Evolutionary conservation across 37 sponge, comb jelly and placozoan species (phyloP), one percentile per base, ranked within the genome.

Genomic region (Cladorhizidae sp.): DNA sequence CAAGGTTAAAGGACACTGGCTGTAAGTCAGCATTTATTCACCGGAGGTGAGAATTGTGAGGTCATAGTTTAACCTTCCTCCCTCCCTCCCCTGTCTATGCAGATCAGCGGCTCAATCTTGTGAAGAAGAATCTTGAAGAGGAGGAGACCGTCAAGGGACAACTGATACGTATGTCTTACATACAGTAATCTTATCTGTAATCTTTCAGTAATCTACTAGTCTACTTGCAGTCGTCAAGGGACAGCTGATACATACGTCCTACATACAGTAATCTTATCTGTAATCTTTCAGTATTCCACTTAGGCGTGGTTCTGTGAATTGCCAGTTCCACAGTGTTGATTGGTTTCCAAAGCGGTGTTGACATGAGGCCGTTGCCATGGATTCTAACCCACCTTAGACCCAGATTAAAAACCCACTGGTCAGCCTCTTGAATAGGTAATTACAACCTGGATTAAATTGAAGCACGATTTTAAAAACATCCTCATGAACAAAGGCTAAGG

Each of bases 1-100:
- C 77, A 25, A 59, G 86, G 29, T 82, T 97, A 33, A 97, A 92
- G 71, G 98, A 97, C 89, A 92, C 90, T 52, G 98, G 98, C 84
- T 97, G 98, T 97, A 65, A 93, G 97, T 83, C 9, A 31, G 38
- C 20, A 58, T 12, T 45, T 45, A 9, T 45, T 45, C 9, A 45
- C 49, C 9, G 5, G 49, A 45, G 49, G 9, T 45, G 8, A 12
- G 9, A 5, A 45, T 12, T 45, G 9, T 5, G 5, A 45, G 49
- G 5, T 45, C 8, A 45, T 45, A 9, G 49, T 45, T 45, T 45
- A 9, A 12, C 9, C 49, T 12, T 45, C 9, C 57, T 70, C 62
- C 20, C 68, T 40, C 50, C 28, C 65, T 65, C 29, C 65, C 42
- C 71, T 26, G 52, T n/a, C n/a, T n/a, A n/a, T 43, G 2, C 70